phyloP scores from a whole-genome alignment of 2,797 vertebrate species.

The Typhlichthys eigenmanni region DNA sequence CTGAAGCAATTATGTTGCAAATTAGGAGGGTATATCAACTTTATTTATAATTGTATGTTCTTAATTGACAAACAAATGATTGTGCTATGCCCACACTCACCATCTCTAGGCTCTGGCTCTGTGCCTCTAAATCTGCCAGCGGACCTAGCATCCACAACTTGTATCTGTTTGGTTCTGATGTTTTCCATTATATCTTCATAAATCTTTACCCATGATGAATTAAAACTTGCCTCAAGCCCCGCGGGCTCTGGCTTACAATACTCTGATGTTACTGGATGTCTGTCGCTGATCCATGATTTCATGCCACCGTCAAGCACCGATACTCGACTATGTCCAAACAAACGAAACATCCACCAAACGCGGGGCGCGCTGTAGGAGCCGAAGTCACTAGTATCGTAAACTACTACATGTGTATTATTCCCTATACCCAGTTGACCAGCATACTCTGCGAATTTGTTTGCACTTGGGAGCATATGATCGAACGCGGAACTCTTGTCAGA shows the following conservation, averaged over 20 bases:
- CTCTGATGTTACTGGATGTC: constrained; percentile 78
- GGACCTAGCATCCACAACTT: constrained; percentile 87
- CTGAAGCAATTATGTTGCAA: too few species aligned
- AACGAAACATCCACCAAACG: constrained; percentile 96
- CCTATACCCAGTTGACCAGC: constrained; percentile 85
- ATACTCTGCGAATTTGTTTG: constrained; percentile 80
- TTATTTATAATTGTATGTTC: too few species aligned
- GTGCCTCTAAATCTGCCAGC: constrained; percentile 84
- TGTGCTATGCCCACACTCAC: constrained; percentile 61
- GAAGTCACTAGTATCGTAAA: constrained; percentile 88
- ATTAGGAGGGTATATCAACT: too few species aligned
- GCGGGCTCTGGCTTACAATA: constrained; percentile 55
- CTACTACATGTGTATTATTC: constrained; percentile 88
- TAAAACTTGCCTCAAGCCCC: constrained; percentile 74
- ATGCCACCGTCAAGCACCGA: constrained; percentile 92
- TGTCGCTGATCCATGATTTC: constrained; percentile 85
- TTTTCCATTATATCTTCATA: constrained; percentile 90
- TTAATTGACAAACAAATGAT: not conserved
- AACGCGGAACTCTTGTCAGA: constrained; percentile 75
- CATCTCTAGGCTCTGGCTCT: constrained; percentile 87
- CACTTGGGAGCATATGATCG: constrained; percentile 87
- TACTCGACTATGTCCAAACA: constrained; percentile 87
- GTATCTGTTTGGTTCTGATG: constrained; percentile 74
- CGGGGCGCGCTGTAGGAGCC: constrained; percentile 88
- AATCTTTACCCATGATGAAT: constrained; percentile 81